These are phyloP conservation scores for Ryuthela nishihirai DNA, from an alignment of 2,888 invertebrate genomes.

Conservation along the genomic window DNA sequence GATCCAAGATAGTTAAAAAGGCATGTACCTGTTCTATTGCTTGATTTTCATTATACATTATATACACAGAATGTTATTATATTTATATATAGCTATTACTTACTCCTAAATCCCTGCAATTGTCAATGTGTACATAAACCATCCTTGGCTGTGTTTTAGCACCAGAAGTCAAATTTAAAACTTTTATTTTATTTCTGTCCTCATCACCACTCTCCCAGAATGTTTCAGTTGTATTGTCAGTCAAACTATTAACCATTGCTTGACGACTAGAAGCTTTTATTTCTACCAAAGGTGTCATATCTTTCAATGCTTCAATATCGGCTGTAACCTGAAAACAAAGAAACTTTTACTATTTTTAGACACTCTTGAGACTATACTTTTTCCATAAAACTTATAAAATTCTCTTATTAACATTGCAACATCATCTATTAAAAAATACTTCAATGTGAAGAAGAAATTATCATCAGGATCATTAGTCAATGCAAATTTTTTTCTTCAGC, in stretches of 20 bases:
- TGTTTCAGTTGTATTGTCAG: conserved; percentile 92
- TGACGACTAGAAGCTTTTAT: conserved; percentile 88
- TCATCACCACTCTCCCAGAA: conserved; percentile 99
- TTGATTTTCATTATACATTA: no score
- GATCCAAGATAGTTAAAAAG: no score
- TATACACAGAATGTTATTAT: neutral
- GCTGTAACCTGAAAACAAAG: conserved; percentile 14
- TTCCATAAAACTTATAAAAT: no score
- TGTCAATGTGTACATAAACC: conserved; percentile 88
- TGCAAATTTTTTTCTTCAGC: no score
- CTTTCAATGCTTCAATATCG: conserved; percentile 63
- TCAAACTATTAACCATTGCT: conserved; percentile 88
- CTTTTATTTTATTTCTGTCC: conserved; percentile 84
- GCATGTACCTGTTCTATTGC: no score
- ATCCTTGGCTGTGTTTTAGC: conserved; percentile 65
- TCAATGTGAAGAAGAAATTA: no score
- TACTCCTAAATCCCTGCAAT: conserved; percentile 84
- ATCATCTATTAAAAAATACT: no score
- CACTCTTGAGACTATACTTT: no score
- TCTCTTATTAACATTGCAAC: no score
- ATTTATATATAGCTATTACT: conserved; percentile 45
- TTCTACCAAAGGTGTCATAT: conserved; percentile 70
- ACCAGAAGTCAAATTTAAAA: conserved; percentile 65
- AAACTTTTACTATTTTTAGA: no score
- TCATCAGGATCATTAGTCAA: no score